Conservation (phyloP, 1,140 invertebrate species). For the Drosophila asahinai region DNA sequence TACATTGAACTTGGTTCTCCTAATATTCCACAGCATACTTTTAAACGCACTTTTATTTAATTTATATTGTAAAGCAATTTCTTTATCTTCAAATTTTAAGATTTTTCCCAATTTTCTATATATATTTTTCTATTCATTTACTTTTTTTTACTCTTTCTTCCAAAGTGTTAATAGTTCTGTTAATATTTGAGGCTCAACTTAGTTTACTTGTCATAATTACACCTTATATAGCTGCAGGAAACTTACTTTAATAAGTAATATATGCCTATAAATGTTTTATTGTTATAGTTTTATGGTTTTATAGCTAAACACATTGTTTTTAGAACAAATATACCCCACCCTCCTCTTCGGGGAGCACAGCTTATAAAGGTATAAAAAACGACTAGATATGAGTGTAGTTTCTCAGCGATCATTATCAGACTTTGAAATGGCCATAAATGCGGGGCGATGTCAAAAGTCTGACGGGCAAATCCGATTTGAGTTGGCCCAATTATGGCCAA, state of each 20-base stretch:
- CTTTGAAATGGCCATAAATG: slow-evolving; percentile 37
- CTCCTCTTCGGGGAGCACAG: neutral
- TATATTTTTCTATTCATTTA: neutral
- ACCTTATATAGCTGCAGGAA: no score
- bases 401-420: slow-evolving; percentile 29
- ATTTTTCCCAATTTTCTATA: no score
- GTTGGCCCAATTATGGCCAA: slow-evolving; percentile 46
- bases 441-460: slow-evolving; percentile 38
- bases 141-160: no score
- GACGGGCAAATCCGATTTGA: slow-evolving; percentile 46
- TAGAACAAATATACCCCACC: neutral
- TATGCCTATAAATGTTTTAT: neutral
- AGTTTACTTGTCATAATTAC: no score
- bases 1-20: no score
- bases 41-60: neutral
- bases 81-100: neutral
- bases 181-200: no score
- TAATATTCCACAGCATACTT: neutral
- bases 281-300: neutral
- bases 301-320: neutral
- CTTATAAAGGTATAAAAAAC: neutral
- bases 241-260: no score
- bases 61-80: neutral
- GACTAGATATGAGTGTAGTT: slow-evolving; percentile 5
- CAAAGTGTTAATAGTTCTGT: no score